Percentiles rank a stretch among this genome's conserved stretches.
phyloP scores from a whole-genome alignment of 1,140 invertebrate species.

The fruit fly (Drosophila melanogaster) region Release_6_plus_ISO1_MT NC_004354.4:9074501-9075000 shows the following conservation, averaged over 20 bases:
- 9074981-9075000: too few relatives aligned
- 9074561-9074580: not conserved
- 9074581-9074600: conserved; percentile 3
- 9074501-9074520: conserved; percentile 25
- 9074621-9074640: not conserved
- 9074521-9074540: conserved; percentile 42
- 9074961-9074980: not conserved
- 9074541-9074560: conserved; percentile 6
- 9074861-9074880: too few relatives aligned
- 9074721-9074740: not conserved
- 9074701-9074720: not conserved
- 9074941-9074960: too few relatives aligned
- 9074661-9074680: conserved; percentile 9
- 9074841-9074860: not conserved
- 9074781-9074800: conserved; percentile 1
- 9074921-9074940: too few relatives aligned
- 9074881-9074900: too few relatives aligned
- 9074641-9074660: conserved; percentile 22
- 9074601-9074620: conserved; percentile 34
- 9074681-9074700: not conserved
- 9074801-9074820: not conserved
- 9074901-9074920: too few relatives aligned
- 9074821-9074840: not conserved
- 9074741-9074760: not conserved
- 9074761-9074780: not conserved